These are phyloP conservation scores for Drosophila subsilvestris DNA, from an alignment of 2,888 invertebrate species.

Conservation along the genomic window DNA sequence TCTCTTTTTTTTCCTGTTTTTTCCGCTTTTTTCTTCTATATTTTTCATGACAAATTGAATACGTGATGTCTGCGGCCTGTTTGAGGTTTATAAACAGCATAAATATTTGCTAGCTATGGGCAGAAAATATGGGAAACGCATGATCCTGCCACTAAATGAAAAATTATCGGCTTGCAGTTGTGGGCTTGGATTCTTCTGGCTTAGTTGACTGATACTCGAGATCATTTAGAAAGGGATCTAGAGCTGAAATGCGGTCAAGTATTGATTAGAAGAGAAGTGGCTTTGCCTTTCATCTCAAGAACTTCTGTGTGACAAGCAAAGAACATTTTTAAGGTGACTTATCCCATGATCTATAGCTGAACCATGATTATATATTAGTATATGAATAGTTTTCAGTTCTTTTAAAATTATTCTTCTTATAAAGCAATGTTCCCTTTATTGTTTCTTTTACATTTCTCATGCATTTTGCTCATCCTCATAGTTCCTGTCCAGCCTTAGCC, in stretches of 20 bases:
- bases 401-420: not conserved
- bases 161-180: not conserved
- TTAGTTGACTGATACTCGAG: not conserved
- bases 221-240: not conserved
- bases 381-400: not conserved
- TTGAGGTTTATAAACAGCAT: constrained; percentile 25
- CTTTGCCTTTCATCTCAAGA: no score
- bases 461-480: not conserved
- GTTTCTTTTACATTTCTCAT: no score
- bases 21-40: constrained; percentile 3
- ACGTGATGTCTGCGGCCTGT: constrained; percentile 52
- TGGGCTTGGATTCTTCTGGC: not conserved
- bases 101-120: constrained; percentile 18
- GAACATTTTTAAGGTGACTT: not conserved
- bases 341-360: not conserved
- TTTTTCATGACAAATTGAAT: constrained; percentile 36
- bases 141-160: not conserved
- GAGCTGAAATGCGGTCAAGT: not conserved
- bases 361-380: not conserved
- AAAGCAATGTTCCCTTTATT: no score
- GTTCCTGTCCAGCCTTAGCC: no score
- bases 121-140: constrained; percentile 7
- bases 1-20: not conserved
- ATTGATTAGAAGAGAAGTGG: not conserved
- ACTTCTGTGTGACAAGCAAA: not conserved